These are phyloP conservation scores for Danio rerio DNA, from an alignment of 2,113 vertebrate genomes.

Conservation along the genomic window GRCz12tu NC_133189.1:17299001-17299500, in stretches of 20 bases:
- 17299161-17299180: slow-evolving; percentile 78
- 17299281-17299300: slow-evolving; percentile 57
- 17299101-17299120: slow-evolving; percentile 56
- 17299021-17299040: slow-evolving; percentile 64
- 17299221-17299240: slow-evolving; percentile 72
- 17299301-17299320: slow-evolving; percentile 75
- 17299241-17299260: slow-evolving; percentile 40
- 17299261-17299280: slow-evolving; percentile 41
- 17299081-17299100: slow-evolving; percentile 64
- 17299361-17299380: slow-evolving; percentile 74
- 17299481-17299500: slow-evolving; percentile 75
- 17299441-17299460: slow-evolving; percentile 74
- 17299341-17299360: slow-evolving; percentile 79
- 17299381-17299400: slow-evolving; percentile 71
- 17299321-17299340: slow-evolving; percentile 63
- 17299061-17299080: slow-evolving; percentile 77
- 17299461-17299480: slow-evolving; percentile 67
- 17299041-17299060: slow-evolving; percentile 66
- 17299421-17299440: slow-evolving; percentile 58
- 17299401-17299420: slow-evolving; percentile 63
- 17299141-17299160: slow-evolving; percentile 83
- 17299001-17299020: slow-evolving; percentile 68
- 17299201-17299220: slow-evolving; percentile 71
- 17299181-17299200: slow-evolving; percentile 59
- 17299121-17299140: slow-evolving; percentile 80